Evolutionary conservation across 2,888 invertebrate species (phyloP).

Genomic region (Leptinotarsa tumamoca): DNA sequence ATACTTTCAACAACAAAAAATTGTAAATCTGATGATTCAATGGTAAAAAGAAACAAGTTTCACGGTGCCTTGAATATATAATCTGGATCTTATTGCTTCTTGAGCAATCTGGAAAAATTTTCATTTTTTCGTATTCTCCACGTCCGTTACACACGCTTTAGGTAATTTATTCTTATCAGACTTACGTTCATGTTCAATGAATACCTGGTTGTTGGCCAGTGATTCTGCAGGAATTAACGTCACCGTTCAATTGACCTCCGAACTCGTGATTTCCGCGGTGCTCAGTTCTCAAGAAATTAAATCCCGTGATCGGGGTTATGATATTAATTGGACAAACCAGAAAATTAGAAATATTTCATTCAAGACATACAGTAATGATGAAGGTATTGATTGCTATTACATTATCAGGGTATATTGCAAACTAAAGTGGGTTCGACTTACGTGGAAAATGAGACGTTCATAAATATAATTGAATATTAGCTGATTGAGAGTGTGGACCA

Average conservation of each 20-base stretch:
- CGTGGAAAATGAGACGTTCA: no score
- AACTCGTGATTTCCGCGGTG: constrained; percentile 14
- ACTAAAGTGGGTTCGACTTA: no score
- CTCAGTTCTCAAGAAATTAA: constrained; percentile 16
- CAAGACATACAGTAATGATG: background rate
- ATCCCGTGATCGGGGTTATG: constrained; percentile 10
- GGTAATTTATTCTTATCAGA: background rate
- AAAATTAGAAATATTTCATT: constrained; percentile 7
- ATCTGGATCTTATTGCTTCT: no score
- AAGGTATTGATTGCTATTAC: background rate
- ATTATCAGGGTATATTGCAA: no score
- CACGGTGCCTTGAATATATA: no score
- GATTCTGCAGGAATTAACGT: constrained; percentile 17
- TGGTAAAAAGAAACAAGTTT: no score
- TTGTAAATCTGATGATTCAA: no score
- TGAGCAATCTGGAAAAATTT: background rate
- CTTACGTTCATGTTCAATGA: background rate
- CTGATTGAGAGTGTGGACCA: no score
- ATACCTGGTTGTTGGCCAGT: constrained; percentile 4
- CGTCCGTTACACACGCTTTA: background rate
- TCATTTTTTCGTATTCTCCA: background rate
- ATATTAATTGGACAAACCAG: constrained; percentile 18
- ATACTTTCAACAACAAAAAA: no score
- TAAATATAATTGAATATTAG: no score
- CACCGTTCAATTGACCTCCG: constrained; percentile 19